Base-by-base conservation (phyloP, 1,140 invertebrate genomes). In the Drosophila melanica region DNA sequence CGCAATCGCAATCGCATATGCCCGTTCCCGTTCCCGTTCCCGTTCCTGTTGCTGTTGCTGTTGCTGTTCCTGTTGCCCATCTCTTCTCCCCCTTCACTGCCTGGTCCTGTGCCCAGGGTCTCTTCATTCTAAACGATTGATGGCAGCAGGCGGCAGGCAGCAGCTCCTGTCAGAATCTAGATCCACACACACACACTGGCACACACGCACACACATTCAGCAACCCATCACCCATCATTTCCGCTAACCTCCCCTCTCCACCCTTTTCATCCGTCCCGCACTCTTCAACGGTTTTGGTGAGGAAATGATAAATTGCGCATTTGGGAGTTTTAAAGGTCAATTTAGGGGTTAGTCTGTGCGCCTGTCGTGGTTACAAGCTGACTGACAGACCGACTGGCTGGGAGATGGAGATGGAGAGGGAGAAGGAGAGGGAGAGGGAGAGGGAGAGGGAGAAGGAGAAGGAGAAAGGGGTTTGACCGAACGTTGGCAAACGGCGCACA, bases 231-330 rank as follows among this genome's bases (percentile, higher is more conserved):
- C 39, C 57, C 47, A 20, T 62, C 44, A 44, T 9, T 39, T 39
- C 12, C 14, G 10, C 10, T 18, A 4, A 3, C 27, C 30, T 18
- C 27, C 8, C 11, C 9, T 27, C 23, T 6, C 18, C 27, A 5
- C 9, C 12, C 39, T 8, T 37, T 11, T 20, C 30, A 33, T 14
- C 16, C 45, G 45, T 45, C 44, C 27, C 39, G 54, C 18, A 44
- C 35, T n/a, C 50, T 14, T 11, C 44, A 7, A 44, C 55, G 53
- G 54, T 51, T 54, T 68, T 64, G 80, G 77, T 59, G 85, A 80
- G 84, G 85, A 90, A 90, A 90, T 90, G 87, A 90, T 90, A 90
- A 90, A 90, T 90, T 90, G 87, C 81, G 89, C 87, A 90, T 90
- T 90, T 90, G 87, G 82, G 87, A 90, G 89, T 90, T 90, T 90